Conservation (phyloP, 2,797 vertebrate species). For the Crotalus adamanteus region DNA sequence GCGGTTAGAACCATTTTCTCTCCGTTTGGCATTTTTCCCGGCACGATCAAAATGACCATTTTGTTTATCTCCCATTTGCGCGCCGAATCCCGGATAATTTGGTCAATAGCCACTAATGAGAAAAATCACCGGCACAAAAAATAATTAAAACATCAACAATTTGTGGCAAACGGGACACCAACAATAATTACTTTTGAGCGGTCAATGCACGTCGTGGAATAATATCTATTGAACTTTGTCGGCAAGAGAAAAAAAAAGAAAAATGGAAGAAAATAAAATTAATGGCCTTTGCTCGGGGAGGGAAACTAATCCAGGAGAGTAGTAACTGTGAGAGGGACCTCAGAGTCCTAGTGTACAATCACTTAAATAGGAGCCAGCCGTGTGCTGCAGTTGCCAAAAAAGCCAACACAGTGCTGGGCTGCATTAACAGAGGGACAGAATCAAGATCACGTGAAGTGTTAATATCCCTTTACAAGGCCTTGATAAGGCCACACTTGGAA, state of each 20-base stretch:
- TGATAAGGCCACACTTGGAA: too few relatives aligned
- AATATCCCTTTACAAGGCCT: too few relatives aligned
- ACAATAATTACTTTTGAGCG: background rate
- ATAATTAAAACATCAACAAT: constrained; percentile 13
- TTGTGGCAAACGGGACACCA: background rate
- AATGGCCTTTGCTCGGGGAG: background rate
- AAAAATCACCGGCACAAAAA: background rate
- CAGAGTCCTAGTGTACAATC: too few relatives aligned
- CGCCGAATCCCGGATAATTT: background rate
- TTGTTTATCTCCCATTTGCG: background rate
- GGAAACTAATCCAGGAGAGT: background rate
- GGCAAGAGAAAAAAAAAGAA: background rate
- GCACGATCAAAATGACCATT: background rate
- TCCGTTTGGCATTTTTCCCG: background rate
- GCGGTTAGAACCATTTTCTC: background rate
- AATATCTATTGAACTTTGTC: background rate
- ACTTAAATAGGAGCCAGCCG: too few relatives aligned
- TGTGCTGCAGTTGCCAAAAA: too few relatives aligned
- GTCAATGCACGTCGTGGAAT: background rate
- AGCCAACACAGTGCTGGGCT: too few relatives aligned
- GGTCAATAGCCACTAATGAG: constrained; percentile 7
- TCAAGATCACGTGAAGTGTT: too few relatives aligned
- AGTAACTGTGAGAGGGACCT: too few relatives aligned
- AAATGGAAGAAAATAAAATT: background rate
- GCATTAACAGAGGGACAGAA: too few relatives aligned